These are phyloP conservation scores for Scaptomyza reducta DNA, from an alignment of 2,888 invertebrate genomes.

Conservation along the genomic window DNA sequence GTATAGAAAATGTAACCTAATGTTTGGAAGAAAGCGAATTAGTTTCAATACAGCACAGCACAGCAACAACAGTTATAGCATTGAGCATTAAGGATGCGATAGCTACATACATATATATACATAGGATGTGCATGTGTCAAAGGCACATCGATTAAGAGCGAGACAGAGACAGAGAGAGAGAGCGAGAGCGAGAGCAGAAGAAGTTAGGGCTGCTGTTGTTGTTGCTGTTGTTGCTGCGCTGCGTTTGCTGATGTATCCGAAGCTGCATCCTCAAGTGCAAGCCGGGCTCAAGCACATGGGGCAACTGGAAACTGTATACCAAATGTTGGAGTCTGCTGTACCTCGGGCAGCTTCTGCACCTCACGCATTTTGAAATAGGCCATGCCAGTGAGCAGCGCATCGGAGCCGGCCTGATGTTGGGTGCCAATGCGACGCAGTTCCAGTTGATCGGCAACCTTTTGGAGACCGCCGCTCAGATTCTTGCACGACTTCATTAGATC, in stretches of 20 bases:
- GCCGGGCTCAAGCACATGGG: slow-evolving; percentile 55
- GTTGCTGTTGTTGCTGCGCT: slow-evolving; percentile 4
- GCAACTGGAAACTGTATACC: slow-evolving; percentile 79
- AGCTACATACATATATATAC: not conserved
- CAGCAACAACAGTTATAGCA: slow-evolving; percentile 8
- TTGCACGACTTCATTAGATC: slow-evolving; percentile 99
- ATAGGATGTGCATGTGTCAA: not conserved
- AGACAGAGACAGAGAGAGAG: not conserved
- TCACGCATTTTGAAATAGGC: slow-evolving; percentile 99
- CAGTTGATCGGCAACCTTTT: slow-evolving; percentile 97
- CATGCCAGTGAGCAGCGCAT: slow-evolving; percentile 98
- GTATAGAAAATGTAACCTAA: slow-evolving; percentile 5
- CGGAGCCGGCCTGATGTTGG: slow-evolving; percentile 99
- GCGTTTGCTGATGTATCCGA: slow-evolving; percentile 1
- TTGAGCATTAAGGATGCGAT: not conserved
- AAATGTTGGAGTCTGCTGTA: slow-evolving; percentile 71
- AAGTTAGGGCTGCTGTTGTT: not conserved
- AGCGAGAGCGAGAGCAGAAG: not conserved
- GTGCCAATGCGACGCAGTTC: slow-evolving; percentile 97
- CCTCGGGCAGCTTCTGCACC: slow-evolving; percentile 85
- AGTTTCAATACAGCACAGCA: slow-evolving; percentile 16
- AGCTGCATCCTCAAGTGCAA: slow-evolving; percentile 55
- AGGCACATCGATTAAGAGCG: not conserved
- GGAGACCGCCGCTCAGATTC: slow-evolving; percentile 98
- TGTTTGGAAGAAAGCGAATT: slow-evolving; percentile 11